Base-by-base conservation (phyloP, 2,113 vertebrate genomes). In the Camelus dromedarius region DNA sequence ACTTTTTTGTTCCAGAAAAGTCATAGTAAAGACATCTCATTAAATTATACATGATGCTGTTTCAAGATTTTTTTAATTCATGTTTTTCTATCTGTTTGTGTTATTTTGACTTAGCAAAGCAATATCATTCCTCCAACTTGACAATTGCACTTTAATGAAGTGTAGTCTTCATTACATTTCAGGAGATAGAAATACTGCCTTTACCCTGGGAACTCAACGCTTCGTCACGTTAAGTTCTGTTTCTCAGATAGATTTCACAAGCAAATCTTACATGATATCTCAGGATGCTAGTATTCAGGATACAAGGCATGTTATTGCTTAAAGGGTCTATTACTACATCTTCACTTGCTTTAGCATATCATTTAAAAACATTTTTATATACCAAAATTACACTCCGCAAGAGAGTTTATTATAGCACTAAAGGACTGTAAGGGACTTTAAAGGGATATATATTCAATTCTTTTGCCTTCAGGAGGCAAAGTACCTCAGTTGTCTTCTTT, bases 241-340 rank as follows among this genome's bases (percentile, higher is more conserved):
- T 96, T 90, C 67, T 87, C 83, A 88, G 84, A 91, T 48, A 56
- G 46, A 67, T 93, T 96, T 96, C 79, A 86, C 60, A 92, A 92
- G 96, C 69, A 97, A 76, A 95, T 92, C 35, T 77, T 91, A 52
- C 50, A 89, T 42, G 70, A 66, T 69, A 79, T 64, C 60, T 86
- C 66, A 97, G 88, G 79, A 88, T 80, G 13, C 85, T 92, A 42
- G 28, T 79, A 72, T 92, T 91, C 50, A 56, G 32, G 38, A 84
- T 48, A 81, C 13, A 79, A 4, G 48, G 15, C 12, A 62, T 92
- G 19, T 54, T 85, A 60, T 88, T 93, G 79, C 60, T 95, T 75
- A 91, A 81, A 92, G n/a, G 22, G 16, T 32, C 87, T 76, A 19
- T 82, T 80, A 83, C n/a, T 96, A 76, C 10, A 30, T 42, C 52